phyloP scores from a whole-genome alignment of 2,113 vertebrate genomes.

The Butorides virescens region DNA sequence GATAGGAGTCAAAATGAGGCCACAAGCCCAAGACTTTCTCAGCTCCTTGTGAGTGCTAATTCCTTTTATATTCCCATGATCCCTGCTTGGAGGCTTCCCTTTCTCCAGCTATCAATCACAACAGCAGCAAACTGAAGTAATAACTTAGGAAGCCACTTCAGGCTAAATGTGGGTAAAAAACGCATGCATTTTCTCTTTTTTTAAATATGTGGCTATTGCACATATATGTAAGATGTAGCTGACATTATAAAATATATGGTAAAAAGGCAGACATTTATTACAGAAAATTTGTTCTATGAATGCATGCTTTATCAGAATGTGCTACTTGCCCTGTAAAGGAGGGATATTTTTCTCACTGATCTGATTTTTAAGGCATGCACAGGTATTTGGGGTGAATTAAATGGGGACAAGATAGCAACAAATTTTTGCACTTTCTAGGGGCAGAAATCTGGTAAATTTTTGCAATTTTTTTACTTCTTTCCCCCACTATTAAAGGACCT shows the following conservation, averaged over 20 bases:
- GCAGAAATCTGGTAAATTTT: not conserved
- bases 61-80: conserved; percentile 2
- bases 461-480: not conserved
- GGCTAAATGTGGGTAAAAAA: conserved; percentile 12
- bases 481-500: not conserved
- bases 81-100: conserved; percentile 2
- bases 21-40: conserved; percentile 19
- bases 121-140: not conserved
- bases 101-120: not conserved
- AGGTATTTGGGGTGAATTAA: not conserved
- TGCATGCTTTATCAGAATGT: not conserved
- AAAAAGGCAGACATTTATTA: not conserved
- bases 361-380: not conserved
- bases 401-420: not conserved
- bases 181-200: not conserved
- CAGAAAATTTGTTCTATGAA: not conserved
- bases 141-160: not conserved
- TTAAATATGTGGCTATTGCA: not conserved
- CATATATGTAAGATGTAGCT: not conserved
- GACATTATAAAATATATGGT: not conserved
- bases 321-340: not conserved
- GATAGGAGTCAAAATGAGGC: conserved; percentile 51
- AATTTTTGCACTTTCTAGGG: not conserved
- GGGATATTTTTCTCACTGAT: not conserved
- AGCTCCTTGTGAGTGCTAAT: not conserved